Evolutionary conservation across 2,888 invertebrate species (phyloP), one percentile per base, ranked within the genome.

Genomic region (Linnaemya vulpina): DNA sequence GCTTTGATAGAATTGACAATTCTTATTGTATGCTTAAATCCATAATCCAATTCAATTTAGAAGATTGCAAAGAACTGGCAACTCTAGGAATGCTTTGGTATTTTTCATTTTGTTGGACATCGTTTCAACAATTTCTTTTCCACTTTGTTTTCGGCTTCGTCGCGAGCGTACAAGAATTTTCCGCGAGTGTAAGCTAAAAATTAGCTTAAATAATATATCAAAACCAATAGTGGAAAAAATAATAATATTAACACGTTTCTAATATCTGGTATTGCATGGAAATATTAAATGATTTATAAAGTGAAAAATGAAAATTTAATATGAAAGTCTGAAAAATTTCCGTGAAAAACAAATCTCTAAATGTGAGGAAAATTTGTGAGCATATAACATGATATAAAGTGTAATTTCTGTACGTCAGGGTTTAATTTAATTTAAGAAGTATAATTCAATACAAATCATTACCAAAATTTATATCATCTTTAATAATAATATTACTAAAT

Each of bases 161-260:
- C 46, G 68, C 70, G 65, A 77, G 55, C 80, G 67, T 73, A 75
- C 30, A 74, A 79, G 84, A 80, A 80, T 80, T 84, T 84, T 84
- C 62, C 84, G 84, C 73, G 71, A 77, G 68, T 74, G 75, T 84
- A 77, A 73, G 80, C 60, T 63, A 51, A 70, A 62, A 49, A 17
- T 20, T 68, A 15, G 46, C 17, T 65, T 5, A 51, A 46, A 53
- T 25, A 13, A 15, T 22, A 74, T 46, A 51, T 51, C 1, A 20
- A 20, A 49, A 1, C 49, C 30, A 30, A 30, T 30, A 30, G 30
- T 30, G 5, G 13, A 20, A 0, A 17, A 51, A 20, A 51, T n/a
- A 49, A 20, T 51, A 51, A 60, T 62, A 63, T 11, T 58, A 46
- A 49, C 8, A n/a, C 8, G 30, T 7, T 17, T 15, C 15, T 17